These are phyloP conservation scores for Centropristis striata DNA, from an alignment of 2,113 vertebrate species.

Conservation along the genomic window DNA sequence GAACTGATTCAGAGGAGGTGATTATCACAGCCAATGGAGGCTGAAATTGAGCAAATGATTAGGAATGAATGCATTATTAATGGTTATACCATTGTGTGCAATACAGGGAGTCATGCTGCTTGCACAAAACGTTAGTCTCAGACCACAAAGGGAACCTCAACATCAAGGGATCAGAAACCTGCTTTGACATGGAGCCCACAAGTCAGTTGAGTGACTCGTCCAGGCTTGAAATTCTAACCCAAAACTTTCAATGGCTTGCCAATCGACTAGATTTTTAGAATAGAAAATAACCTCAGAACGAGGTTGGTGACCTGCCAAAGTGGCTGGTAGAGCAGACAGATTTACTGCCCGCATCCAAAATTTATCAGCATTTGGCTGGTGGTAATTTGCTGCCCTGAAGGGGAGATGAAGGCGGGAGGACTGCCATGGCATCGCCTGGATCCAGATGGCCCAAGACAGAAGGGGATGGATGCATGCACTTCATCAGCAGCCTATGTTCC, in stretches of 20 bases:
- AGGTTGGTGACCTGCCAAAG: slow-evolving; percentile 70
- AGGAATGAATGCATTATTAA: slow-evolving; percentile 55
- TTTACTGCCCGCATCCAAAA: slow-evolving; percentile 59
- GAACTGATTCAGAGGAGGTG: slow-evolving; percentile 54
- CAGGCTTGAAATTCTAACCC: slow-evolving; percentile 1
- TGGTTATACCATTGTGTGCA: slow-evolving; percentile 36
- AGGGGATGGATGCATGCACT: slow-evolving; percentile 64
- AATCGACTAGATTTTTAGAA: slow-evolving; percentile 31
- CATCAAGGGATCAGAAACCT: neutral
- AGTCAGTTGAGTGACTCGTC: neutral
- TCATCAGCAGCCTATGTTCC: slow-evolving; percentile 62
- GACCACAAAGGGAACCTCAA: neutral
- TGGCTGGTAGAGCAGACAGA: slow-evolving; percentile 50
- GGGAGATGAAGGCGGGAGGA: slow-evolving; percentile 57
- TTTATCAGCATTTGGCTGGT: slow-evolving; percentile 68
- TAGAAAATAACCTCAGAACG: slow-evolving; percentile 33
- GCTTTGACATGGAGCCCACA: neutral
- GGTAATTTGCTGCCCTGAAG: slow-evolving; percentile 61
- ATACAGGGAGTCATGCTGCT: slow-evolving; percentile 9
- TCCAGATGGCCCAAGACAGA: slow-evolving; percentile 74
- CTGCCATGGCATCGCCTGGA: slow-evolving; percentile 57
- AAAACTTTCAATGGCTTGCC: slow-evolving; percentile 19
- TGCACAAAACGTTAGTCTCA: slow-evolving; percentile 8
- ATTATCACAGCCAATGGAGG: slow-evolving; percentile 61
- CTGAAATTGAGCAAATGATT: slow-evolving; percentile 66